phyloP scores from a whole-genome alignment of 1,140 invertebrate genomes.

The Diploscapter pachys region DNA sequence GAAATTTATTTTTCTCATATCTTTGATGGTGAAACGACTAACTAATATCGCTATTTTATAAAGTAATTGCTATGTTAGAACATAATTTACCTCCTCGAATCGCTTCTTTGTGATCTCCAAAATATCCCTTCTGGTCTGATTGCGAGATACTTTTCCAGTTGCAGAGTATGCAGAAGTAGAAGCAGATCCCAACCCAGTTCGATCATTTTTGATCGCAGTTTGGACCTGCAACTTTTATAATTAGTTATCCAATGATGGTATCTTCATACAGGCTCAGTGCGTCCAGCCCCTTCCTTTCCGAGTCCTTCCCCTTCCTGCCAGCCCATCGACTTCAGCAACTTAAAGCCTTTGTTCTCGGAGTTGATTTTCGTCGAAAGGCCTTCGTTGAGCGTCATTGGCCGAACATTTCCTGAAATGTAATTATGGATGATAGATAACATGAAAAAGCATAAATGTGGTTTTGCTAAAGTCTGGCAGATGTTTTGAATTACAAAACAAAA shows the following conservation, averaged over 20 bases:
- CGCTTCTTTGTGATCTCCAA: constrained; percentile 27
- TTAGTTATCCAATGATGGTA: neutral
- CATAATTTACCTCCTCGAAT: constrained; percentile 11
- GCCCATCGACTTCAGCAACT: constrained; percentile 93
- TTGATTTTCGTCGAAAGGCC: constrained; percentile 1
- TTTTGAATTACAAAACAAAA: too few species aligned
- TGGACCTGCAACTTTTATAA: too few species aligned
- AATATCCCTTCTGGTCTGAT: constrained; percentile 11
- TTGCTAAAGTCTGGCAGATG: too few species aligned
- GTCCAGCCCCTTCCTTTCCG: constrained; percentile 82
- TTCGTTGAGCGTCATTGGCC: neutral
- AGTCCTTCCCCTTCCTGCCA: constrained; percentile 91
- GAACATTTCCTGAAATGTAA: constrained; percentile 1
- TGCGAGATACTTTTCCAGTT: too few species aligned
- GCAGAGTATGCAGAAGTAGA: neutral
- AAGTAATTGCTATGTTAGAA: too few species aligned
- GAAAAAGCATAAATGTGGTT: too few species aligned
- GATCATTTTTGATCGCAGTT: constrained; percentile 16
- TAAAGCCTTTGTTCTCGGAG: constrained; percentile 56
- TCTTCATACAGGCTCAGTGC: constrained; percentile 29
- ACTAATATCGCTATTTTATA: too few species aligned
- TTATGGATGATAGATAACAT: neutral
- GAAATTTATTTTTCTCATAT: too few species aligned
- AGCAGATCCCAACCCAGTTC: constrained; percentile 21
- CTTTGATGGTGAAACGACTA: too few species aligned